Percentiles rank a stretch among this genome's conserved stretches.
These are phyloP conservation scores for Piscicola geometra DNA, from an alignment of 2,888 invertebrate genomes.

Conservation along the genomic window DNA sequence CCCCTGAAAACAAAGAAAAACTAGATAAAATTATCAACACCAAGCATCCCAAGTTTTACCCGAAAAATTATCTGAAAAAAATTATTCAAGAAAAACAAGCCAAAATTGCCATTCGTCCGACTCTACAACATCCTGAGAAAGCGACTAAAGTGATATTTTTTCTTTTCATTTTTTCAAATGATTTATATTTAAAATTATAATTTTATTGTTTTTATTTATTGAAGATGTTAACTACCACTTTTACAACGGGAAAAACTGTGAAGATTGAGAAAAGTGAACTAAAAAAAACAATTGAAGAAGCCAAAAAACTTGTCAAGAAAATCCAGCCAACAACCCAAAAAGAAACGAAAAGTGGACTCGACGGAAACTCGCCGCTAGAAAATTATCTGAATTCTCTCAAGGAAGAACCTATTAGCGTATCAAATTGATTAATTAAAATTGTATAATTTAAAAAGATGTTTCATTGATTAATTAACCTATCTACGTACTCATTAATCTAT, in stretches of 20 bases:
- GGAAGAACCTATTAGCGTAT: constrained; percentile 25
- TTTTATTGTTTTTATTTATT: no score
- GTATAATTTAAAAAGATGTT: no score
- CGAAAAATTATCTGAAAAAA: neutral
- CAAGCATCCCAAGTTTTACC: neutral
- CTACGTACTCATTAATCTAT: no score
- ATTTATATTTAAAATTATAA: neutral
- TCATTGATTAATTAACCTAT: no score
- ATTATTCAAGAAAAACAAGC: neutral
- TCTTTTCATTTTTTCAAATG: neutral
- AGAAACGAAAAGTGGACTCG: neutral
- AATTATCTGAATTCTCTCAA: constrained; percentile 23
- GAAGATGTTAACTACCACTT: no score
- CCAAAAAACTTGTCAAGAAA: neutral
- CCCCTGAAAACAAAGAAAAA: no score
- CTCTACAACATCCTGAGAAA: no score
- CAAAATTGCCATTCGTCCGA: no score
- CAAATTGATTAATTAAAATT: no score
- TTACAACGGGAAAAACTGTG: neutral
- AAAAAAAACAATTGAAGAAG: neutral
- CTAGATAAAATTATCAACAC: no score
- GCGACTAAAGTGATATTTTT: neutral
- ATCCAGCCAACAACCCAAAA: neutral
- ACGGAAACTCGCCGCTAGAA: constrained; percentile 8
- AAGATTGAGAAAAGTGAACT: neutral